Conservation (phyloP, 1,140 invertebrate genomes). For the Ostrea edulis region DNA sequence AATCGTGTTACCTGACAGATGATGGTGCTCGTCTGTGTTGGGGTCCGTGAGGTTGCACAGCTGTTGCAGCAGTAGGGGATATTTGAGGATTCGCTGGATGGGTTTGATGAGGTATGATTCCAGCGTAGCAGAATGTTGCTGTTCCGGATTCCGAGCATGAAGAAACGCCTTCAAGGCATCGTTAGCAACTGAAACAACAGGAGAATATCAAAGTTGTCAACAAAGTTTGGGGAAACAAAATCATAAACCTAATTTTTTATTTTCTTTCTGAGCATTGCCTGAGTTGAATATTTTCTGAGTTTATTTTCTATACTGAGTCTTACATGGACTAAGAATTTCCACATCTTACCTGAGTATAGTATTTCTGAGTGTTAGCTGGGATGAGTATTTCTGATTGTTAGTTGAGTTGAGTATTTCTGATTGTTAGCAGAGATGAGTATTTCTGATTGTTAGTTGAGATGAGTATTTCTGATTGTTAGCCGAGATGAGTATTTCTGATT, state of each 20-base stretch:
- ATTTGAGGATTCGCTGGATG: constrained; percentile 98
- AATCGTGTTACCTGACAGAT: constrained; percentile 83
- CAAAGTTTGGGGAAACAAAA: no score
- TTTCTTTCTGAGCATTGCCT: background rate
- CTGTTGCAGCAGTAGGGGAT: constrained; percentile 96
- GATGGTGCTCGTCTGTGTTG: constrained; percentile 94
- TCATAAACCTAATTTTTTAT: no score
- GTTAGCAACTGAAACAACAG: constrained; percentile 88
- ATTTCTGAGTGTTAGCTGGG: background rate
- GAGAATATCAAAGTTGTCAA: background rate
- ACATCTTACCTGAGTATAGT: no score
- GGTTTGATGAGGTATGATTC: constrained; percentile 99
- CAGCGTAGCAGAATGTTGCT: constrained; percentile 96
- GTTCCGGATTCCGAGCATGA: constrained; percentile 93
- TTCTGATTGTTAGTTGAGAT: background rate
- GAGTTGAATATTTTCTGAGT: no score
- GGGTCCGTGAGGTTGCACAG: constrained; percentile 95
- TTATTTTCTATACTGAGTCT: no score
- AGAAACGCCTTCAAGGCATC: constrained; percentile 97
- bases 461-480: background rate
- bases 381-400: background rate
- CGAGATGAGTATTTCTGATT: background rate
- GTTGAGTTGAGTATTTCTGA: no score
- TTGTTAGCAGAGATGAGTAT: background rate
- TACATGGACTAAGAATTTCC: background rate